Base-by-base conservation (phyloP, 2,797 vertebrate species). In the Bovichtus variegatus region DNA sequence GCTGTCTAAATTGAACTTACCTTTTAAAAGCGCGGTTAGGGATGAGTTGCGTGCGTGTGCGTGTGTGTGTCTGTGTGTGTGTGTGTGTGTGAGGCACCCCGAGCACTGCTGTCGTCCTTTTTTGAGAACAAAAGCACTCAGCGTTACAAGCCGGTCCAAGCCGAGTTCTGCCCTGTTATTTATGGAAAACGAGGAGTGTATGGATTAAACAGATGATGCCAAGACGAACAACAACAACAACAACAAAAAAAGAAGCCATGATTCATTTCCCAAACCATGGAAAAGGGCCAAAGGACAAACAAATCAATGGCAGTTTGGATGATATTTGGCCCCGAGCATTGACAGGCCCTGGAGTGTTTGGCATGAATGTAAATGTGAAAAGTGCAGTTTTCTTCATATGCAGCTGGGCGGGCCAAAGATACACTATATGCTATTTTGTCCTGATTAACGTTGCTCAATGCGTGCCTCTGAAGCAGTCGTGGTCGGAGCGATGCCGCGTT, bases 221-320 rank as follows among this genome's bases (percentile, higher is more conserved):
- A 92, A 93, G 82, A 87, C 68, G 75, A 87, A 83, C 68, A 87
- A 88, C 80, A 83, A 76, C 66, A 78, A 74, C 55, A 57, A 21
- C 15, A 31, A 21, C 9, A 50, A 81, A 85, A 78, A 55, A 73
- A 60, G 62, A 76, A 84, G 74, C 71, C 78, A 65, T 90, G 91
- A 93, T 91, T 93, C 91, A 93, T 89, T 89, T 85, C 85, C 82
- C 79, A 81, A 89, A 87, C 79, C 79, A 62, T 84, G 86, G 85
- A 92, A 81, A 87, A 76, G 64, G 76, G 90, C 91, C 91, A 91
- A 92, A 93, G 86, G 92, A 92, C 87, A 87, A 91, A 85, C 87
- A 90, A 90, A 93, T 93, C 92, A 92, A 93, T 91, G 91, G 86
- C 89, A 85, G 89, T 92, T 91, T 84, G 91, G 86, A 90, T 92